Evolutionary conservation across 2,888 invertebrate genomes (phyloP), one percentile per base, ranked within the genome.

Genomic region (Ectropis crepuscularia): DNA sequence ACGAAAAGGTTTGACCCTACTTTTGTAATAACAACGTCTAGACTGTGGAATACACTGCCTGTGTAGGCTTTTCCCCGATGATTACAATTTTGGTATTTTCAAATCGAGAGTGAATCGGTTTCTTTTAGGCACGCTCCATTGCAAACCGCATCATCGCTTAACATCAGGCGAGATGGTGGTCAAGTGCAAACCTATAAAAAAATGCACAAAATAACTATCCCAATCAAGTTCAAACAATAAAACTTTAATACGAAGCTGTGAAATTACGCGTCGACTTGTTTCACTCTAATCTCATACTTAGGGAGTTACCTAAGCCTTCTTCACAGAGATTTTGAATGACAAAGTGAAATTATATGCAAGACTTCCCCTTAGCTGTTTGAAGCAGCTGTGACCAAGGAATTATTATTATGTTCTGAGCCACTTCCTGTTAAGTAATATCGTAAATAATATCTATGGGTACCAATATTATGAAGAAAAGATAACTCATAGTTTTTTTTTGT

Each of bases 321-420:
- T 42, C 11, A 43, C 38, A 45, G 12, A 38, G 16, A 45, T 51
- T 51, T 28, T 7, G 9, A 42, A 11, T 12, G 57, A 50, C 50
- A 48, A 48, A 48, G 48, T 57, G 48, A 6, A 47, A 41, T 57
- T 57, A 57, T 41, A 41, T 42, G 37, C 57, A 41, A 48, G 48
- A 41, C 43, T 53, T 36, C 36, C n/a, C 41, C 36, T 36, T 7
- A 43, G 43, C 43, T 51, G 9, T 53, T 37, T 37, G 9, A 7
- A 9, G 10, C 43, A 37, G 53, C 42, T 45, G 11, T 11, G 43
- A 5, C 11, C 43, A 8, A 6, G 28, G 5, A 11, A 53, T 43
- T 8, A 53, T 45, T n/a, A 45, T 53, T 53, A 51, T 51, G 50
- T 50, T 50, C 12, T 39, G 39, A 9, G 11, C 50, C 38, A 39